Conservation (phyloP, 2,113 vertebrate species). For the Aramus guarauna region DNA sequence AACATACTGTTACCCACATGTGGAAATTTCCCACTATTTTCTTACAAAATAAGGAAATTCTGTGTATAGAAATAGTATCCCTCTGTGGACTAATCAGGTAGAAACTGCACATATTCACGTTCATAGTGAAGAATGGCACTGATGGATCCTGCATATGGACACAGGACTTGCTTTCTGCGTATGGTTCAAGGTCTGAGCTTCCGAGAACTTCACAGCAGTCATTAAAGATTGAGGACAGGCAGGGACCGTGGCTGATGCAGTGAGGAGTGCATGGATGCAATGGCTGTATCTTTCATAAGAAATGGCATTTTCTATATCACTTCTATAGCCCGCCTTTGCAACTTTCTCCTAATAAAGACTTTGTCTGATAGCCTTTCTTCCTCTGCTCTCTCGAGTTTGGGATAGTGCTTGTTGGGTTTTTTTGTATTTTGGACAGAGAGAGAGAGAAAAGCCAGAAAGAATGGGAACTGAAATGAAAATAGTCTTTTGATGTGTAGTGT, state of each 20-base stretch:
- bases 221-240: accelerated
- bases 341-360: not conserved
- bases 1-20: not conserved
- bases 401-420: not conserved
- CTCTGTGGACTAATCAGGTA: not conserved
- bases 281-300: not conserved
- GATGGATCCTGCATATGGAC: not conserved
- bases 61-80: not conserved
- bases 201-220: not conserved
- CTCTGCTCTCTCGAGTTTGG: not conserved
- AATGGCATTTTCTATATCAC: not conserved
- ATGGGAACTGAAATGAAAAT: not conserved
- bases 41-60: not conserved
- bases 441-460: not conserved
- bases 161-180: not conserved
- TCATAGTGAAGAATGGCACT: not conserved
- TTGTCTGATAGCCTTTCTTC: not conserved
- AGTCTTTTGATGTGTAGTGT: not conserved
- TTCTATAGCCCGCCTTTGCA: not conserved
- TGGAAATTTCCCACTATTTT: not conserved
- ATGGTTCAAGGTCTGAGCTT: not conserved
- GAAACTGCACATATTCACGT: not conserved
- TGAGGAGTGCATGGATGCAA: not conserved
- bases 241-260: not conserved
- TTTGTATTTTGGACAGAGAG: not conserved